Percentiles rank a stretch among this genome's conserved stretches.
Conservation (phyloP, 2,888 invertebrate species). For the Drosophila atripex region DNA sequence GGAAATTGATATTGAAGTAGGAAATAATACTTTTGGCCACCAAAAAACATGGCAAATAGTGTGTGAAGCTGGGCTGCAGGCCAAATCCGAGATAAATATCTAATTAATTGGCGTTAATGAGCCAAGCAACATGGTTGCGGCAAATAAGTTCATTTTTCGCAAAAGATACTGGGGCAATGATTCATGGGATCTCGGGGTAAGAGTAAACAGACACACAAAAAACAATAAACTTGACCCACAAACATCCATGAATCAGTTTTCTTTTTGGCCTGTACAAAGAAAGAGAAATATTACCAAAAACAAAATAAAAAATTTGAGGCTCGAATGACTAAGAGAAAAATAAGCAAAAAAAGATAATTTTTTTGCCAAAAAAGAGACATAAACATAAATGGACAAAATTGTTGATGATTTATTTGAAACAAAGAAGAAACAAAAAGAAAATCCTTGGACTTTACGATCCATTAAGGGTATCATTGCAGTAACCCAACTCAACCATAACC, state of each 20-base stretch:
- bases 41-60: constrained; percentile 3
- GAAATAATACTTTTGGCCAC: constrained; percentile 2
- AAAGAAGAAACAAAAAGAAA: background rate
- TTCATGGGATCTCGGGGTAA: constrained; percentile 20
- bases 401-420: constrained; percentile 23
- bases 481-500: constrained; percentile 11
- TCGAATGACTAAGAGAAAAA: constrained; percentile 28
- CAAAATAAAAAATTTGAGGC: constrained; percentile 13
- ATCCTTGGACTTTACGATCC: constrained; percentile 20
- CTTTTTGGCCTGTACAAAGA: constrained; percentile 26
- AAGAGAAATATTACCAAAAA: constrained; percentile 16
- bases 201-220: constrained; percentile 12
- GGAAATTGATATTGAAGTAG: constrained; percentile 34
- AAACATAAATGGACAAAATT: constrained; percentile 28
- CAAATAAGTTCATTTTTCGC: constrained; percentile 16
- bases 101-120: constrained; percentile 38
- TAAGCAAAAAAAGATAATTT: constrained; percentile 7
- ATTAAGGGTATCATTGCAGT: constrained; percentile 6
- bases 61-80: constrained; percentile 16
- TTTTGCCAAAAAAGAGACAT: background rate
- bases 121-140: constrained; percentile 5
- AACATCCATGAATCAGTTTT: constrained; percentile 34
- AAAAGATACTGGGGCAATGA: constrained; percentile 24
- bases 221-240: constrained; percentile 44
- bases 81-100: constrained; percentile 22